A percentile compares a stretch with the other conserved stretches of the same genome.
Evolutionary conservation across 2,888 invertebrate species (phyloP).

Genomic region (Tetragonisca angustula): DNA sequence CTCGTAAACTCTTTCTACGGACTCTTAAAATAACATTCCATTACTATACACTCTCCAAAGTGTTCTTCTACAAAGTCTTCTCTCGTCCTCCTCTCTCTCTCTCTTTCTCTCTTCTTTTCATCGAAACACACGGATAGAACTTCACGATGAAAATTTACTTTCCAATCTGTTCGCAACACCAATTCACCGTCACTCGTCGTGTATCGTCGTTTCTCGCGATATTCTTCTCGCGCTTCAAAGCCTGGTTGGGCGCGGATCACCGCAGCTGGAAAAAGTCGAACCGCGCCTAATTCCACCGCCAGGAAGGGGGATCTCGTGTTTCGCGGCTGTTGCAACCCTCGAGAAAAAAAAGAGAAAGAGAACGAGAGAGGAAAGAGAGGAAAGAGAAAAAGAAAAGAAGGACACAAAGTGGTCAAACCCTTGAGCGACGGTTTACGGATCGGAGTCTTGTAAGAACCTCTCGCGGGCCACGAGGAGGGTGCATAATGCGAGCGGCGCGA

Average conservation of each 20-base stretch:
- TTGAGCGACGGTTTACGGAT: conserved; percentile 67
- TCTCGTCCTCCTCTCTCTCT: not conserved
- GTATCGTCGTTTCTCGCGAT: not conserved
- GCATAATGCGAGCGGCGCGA: conserved; percentile 56
- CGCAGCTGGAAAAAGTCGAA: conserved; percentile 3
- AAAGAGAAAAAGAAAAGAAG: conserved; percentile 3
- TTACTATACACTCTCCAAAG: not conserved
- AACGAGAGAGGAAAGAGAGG: not conserved
- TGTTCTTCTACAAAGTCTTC: not conserved
- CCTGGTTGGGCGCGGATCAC: not conserved
- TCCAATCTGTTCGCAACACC: no score
- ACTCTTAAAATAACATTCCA: conserved; percentile 20
- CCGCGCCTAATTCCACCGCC: not conserved
- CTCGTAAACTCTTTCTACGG: conserved; percentile 28
- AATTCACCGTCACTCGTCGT: not conserved
- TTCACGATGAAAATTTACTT: not conserved
- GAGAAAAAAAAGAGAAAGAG: no score
- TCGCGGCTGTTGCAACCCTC: not conserved
- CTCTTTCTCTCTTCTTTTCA: no score
- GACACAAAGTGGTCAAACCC: conserved; percentile 68
- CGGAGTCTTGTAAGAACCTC: conserved; percentile 69
- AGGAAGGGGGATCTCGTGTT: not conserved
- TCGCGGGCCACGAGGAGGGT: conserved; percentile 44
- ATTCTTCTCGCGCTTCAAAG: no score
- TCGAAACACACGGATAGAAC: not conserved